Evolutionary conservation across 2,113 vertebrate genomes (phyloP), one percentile per base, ranked within the genome.

Genomic region (Scolopax mira): DNA sequence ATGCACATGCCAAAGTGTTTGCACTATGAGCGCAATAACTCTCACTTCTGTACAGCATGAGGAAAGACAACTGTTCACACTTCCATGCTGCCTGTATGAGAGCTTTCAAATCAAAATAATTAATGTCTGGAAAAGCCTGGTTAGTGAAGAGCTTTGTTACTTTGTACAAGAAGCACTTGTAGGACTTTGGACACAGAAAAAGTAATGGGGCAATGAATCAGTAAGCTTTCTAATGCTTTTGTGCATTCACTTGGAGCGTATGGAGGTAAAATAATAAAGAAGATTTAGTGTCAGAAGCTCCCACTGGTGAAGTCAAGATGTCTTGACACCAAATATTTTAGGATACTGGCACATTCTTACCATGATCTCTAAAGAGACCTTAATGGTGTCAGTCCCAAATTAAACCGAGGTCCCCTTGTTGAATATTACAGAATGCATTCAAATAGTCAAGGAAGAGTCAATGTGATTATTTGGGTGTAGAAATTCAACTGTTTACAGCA

Each of bases 61-160:
- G 78, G 85, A 90, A 94, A 90, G 70, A 79, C 3, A 3, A 81
- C 79, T 89, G 85, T 75, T 95, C 73, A 64, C 94, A 84, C 65
- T 84, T 78, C 60, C 15, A 46, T 39, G 55, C 48, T 92, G 88
- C 24, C 55, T 67, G 35, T 31, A 73, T 7, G 18, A 94, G 42
- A 90, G 39, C 22, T 84, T 86, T 80, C 90, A 93, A 71, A 84
- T 35, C 33, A 86, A 93, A 94, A 86, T 64, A 94, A 95, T 84
- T 90, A 55, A 93, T 28, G 55, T 80, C 79, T 90, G 61, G 72
- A 94, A 71, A 90, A 0, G 10, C 19, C 61, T 84, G 69, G 72
- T 51, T 81, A 51, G 64, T 19, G 35, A 92, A 93, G 64, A 84
- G 72, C 39, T 95, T 60, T 39, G 51, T 37, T 81, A 74, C 31